Percentiles rank a stretch among this genome's conserved stretches.
These are phyloP conservation scores for Melospiza melodia DNA, from an alignment of 2,113 vertebrate species.

Conservation along the genomic window DNA sequence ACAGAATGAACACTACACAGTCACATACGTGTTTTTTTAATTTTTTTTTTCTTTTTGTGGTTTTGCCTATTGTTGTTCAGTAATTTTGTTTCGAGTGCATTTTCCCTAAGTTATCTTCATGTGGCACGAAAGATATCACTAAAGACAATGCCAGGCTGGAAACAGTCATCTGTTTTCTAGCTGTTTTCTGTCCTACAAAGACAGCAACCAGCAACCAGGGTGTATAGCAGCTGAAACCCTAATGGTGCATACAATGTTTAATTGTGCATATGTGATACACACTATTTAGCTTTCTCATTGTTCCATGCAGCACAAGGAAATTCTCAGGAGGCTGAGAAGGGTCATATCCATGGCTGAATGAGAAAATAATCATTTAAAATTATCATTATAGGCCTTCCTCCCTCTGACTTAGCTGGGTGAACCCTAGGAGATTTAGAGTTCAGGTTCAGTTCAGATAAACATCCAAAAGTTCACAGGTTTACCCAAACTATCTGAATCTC, in stretches of 20 bases:
- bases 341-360: conserved; percentile 17
- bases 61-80: background rate
- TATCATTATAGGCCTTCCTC: conserved; percentile 57
- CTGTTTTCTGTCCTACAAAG: conserved; percentile 24
- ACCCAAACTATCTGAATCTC: conserved; percentile 48
- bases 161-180: background rate
- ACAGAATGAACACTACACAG: background rate
- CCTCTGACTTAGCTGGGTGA: conserved; percentile 42
- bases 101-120: background rate
- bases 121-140: background rate
- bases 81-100: background rate
- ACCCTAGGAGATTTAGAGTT: conserved; percentile 60
- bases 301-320: conserved; percentile 27
- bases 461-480: conserved; percentile 63
- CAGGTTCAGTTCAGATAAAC: conserved; percentile 71
- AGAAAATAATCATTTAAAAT: conserved; percentile 62
- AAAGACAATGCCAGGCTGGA: background rate
- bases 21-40: background rate
- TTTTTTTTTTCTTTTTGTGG: background rate
- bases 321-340: background rate
- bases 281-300: conserved; percentile 19
- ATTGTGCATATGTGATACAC: conserved; percentile 8
- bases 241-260: conserved; percentile 7
- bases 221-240: background rate
- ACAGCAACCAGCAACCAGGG: background rate